These are phyloP conservation scores for Drosophila tanythrix DNA, from an alignment of 2,888 invertebrate genomes.

Conservation along the genomic window DNA sequence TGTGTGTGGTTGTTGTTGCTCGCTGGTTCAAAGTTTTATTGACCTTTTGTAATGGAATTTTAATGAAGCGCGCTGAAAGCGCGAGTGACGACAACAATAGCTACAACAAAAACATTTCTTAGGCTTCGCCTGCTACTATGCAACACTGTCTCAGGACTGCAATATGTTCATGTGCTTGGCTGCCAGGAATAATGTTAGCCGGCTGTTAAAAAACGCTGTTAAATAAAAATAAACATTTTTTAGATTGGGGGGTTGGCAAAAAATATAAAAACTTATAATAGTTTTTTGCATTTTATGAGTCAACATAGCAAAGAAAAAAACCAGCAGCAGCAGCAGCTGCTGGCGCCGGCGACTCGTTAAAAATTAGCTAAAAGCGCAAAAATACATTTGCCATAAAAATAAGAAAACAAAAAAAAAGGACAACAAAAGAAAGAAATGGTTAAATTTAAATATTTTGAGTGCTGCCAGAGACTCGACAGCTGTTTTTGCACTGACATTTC, in stretches of 20 bases:
- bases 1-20: slow-evolving; percentile 33
- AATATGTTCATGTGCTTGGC: background rate
- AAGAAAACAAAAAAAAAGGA: background rate
- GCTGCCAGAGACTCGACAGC: slow-evolving; percentile 39
- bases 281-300: slow-evolving; percentile 24
- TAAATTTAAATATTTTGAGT: slow-evolving; percentile 52
- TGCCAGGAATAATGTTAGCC: slow-evolving; percentile 3
- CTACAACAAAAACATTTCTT: slow-evolving; percentile 2
- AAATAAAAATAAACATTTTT: background rate
- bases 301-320: slow-evolving; percentile 20
- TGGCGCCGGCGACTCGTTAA: slow-evolving; percentile 35
- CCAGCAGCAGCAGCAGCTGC: slow-evolving; percentile 32
- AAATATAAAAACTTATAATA: background rate
- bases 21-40: slow-evolving; percentile 69
- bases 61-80: slow-evolving; percentile 50
- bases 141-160: slow-evolving; percentile 39
- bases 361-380: slow-evolving; percentile 56
- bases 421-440: slow-evolving; percentile 29
- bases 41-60: slow-evolving; percentile 72
- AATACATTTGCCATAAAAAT: slow-evolving; percentile 38
- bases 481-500: slow-evolving; percentile 43
- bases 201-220: slow-evolving; percentile 2
- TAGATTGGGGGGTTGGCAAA: slow-evolving; percentile 1
- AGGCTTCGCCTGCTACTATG: slow-evolving; percentile 9
- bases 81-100: slow-evolving; percentile 50